Base-by-base conservation (phyloP, 2,888 invertebrate species). In the Metallyticus violacea region DNA sequence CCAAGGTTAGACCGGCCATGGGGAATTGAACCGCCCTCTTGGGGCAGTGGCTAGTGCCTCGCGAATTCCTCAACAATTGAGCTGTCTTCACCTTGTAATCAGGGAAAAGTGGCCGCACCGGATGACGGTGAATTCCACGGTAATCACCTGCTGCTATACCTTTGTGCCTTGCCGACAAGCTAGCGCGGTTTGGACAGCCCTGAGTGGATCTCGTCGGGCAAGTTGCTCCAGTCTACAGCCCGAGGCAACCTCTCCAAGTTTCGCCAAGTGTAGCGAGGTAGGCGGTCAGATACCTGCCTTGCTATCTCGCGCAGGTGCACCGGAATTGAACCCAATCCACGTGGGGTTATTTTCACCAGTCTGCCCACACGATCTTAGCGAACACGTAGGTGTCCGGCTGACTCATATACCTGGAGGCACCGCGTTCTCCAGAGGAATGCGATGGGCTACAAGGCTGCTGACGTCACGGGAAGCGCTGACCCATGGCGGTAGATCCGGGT, bases 191-290 rank as follows among this genome's bases (percentile, higher is more conserved):
- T 62, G 40, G 40, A 62, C 40, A 62, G 40, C 40, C 40, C 40
- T 62, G 40, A 62, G 40, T 22, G 40, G 40, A 62, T 62, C 40
- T 62, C 15, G 40, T 62, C 40, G 15, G 40, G 40, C 40, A 62
- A 62, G 40, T 40, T 40, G 62, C 77, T 76, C 27, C 77, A 83
- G 77, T 83, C 83, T 83, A 28, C 77, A 83, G 83, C 83, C 77
- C 22, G n/a, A 28, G 77, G 83, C 77, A 15, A 28, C 7, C 25
- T n/a, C n/a, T 27, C 25, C 4, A 83, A 83, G 76, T 40, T 83
- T 83, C 77, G 83, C 77, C 83, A 83, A 28, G 83, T 83, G 83
- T 83, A 83, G 40, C 40, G 40, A 62, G 40, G 15, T 7, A 3
- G 40, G 30, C 30, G 30, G 30, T 30, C 30, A 29, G 5, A 3